Conservation (phyloP, 2,113 vertebrate species). For the Antechinus flavipes region DNA sequence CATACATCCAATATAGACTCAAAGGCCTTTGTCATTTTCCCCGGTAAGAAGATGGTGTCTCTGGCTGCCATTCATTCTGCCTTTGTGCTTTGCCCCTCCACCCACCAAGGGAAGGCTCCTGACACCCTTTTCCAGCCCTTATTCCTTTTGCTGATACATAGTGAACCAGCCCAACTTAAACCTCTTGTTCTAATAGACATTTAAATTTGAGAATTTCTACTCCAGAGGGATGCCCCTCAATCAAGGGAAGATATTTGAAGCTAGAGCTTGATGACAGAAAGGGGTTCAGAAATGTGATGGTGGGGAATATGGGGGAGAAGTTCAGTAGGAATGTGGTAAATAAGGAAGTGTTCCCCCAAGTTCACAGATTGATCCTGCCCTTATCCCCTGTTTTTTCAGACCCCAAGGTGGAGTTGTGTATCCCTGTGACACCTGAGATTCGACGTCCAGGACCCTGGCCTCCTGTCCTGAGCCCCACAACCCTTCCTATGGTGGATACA, state of each 20-base stretch:
- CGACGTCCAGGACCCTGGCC: constrained; percentile 57
- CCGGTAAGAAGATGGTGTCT: constrained; percentile 77
- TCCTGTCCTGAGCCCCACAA: constrained; percentile 66
- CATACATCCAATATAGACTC: constrained; percentile 65
- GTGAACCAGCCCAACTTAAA: not conserved
- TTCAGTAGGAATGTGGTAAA: not conserved
- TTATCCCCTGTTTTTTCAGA: constrained; percentile 66
- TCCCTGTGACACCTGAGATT: constrained; percentile 68
- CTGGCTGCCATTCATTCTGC: not conserved
- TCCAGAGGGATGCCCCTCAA: not conserved
- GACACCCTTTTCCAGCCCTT: not conserved
- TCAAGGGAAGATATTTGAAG: not conserved
- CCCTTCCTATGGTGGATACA: constrained; percentile 53
- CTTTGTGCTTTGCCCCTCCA: not conserved
- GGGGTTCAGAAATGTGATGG: not conserved
- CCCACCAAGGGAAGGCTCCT: not conserved
- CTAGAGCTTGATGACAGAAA: not conserved
- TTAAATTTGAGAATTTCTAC: not conserved
- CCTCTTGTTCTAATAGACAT: not conserved
- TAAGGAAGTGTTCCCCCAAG: not conserved
- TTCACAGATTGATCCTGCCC: constrained; percentile 20
- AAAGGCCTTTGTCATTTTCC: constrained; percentile 61
- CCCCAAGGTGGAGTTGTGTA: constrained; percentile 68
- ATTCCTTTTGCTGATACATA: not conserved
- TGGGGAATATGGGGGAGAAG: not conserved